phyloP scores from a whole-genome alignment of 2,888 invertebrate genomes.

The Hermaeophaga mercurialis region DNA sequence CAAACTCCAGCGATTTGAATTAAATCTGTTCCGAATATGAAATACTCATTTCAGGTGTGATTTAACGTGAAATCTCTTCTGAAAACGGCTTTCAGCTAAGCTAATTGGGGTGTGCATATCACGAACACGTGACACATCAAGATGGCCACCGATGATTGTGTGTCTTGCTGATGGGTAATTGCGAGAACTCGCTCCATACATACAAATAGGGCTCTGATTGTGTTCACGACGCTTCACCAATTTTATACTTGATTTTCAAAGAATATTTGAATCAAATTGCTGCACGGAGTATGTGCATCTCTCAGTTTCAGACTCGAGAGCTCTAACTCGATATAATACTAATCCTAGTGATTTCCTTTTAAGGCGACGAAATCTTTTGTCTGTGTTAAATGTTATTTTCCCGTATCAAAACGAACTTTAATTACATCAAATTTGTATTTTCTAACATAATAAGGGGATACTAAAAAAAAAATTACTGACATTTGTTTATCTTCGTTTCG shows the following conservation, averaged over 20 bases:
- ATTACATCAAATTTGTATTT: background rate
- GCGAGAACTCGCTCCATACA: constrained; percentile 49
- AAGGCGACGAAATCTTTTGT: constrained; percentile 1
- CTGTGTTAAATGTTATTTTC: constrained; percentile 1
- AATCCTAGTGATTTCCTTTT: constrained; percentile 10
- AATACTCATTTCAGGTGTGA: constrained; percentile 48
- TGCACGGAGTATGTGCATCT: constrained; percentile 24
- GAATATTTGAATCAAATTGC: constrained; percentile 30
- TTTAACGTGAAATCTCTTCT: constrained; percentile 49
- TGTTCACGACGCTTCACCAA: constrained; percentile 29
- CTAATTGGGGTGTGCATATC: constrained; percentile 49
- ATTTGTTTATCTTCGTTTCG: no score
- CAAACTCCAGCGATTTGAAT: constrained; percentile 24
- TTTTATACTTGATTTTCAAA: constrained; percentile 36
- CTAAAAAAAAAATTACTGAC: no score
- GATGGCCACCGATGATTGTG: constrained; percentile 36
- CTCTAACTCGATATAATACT: constrained; percentile 13
- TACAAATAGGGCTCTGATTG: constrained; percentile 51
- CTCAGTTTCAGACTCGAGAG: constrained; percentile 6
- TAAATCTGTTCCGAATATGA: constrained; percentile 31
- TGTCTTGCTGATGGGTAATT: constrained; percentile 46
- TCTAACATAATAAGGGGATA: no score
- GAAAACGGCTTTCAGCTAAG: constrained; percentile 48
- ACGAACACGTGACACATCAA: constrained; percentile 48
- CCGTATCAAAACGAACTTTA: background rate